These are phyloP conservation scores for Nomada hirtipes DNA, from an alignment of 2,888 invertebrate species.

Conservation along the genomic window DNA sequence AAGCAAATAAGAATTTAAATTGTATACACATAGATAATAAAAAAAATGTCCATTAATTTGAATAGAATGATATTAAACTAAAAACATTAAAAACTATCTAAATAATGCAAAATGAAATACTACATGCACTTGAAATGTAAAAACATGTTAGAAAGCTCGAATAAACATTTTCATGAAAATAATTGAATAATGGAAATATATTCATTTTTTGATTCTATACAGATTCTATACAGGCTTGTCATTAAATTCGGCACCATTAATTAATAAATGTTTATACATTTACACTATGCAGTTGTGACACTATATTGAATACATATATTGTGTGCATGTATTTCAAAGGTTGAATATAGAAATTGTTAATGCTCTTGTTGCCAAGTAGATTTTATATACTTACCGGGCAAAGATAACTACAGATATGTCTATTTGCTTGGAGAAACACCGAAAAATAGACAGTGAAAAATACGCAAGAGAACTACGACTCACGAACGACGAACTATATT, in stretches of 20 bases:
- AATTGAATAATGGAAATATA: neutral
- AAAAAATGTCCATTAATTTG: neutral
- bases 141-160: neutral
- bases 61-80: neutral
- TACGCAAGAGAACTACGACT: conserved; percentile 32
- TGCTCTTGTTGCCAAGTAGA: conserved; percentile 38
- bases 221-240: neutral
- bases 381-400: conserved; percentile 22
- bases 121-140: neutral
- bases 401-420: neutral
- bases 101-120: too few species aligned
- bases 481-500: conserved; percentile 54
- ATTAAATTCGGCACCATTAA: neutral
- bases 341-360: conserved; percentile 13
- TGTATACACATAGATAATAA: neutral
- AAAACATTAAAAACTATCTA: neutral
- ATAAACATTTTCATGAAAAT: neutral
- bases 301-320: neutral
- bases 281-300: neutral
- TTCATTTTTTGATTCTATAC: neutral
- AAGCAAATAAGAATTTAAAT: conserved; percentile 2
- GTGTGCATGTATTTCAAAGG: neutral
- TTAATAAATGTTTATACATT: neutral
- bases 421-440: conserved; percentile 10
- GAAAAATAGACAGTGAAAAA: conserved; percentile 7